These are phyloP conservation scores for Epicauta chinensis DNA, from an alignment of 1,140 invertebrate species.

Conservation along the genomic window DNA sequence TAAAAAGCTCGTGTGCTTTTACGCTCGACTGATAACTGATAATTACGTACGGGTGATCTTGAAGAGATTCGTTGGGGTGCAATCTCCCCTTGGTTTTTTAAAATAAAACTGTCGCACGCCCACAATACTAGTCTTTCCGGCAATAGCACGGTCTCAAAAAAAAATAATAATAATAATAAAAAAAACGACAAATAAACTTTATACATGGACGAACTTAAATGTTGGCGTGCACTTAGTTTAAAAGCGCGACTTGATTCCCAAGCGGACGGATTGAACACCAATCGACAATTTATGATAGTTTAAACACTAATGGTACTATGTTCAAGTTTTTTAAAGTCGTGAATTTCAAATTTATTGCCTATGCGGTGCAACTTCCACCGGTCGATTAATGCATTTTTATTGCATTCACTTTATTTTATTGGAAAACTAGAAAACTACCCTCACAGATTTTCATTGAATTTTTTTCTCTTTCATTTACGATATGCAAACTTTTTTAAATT, in stretches of 20 bases:
- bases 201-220: conserved; percentile 37
- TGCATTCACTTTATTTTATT: conserved; percentile 33
- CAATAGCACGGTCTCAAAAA: conserved; percentile 24
- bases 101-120: conserved; percentile 40
- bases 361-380: conserved; percentile 26
- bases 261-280: conserved; percentile 32
- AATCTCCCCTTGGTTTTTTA: conserved; percentile 25
- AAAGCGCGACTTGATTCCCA: conserved; percentile 32
- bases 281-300: conserved; percentile 40
- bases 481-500: too few relatives aligned
- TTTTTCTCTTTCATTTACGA: too few relatives aligned
- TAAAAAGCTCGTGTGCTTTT: conserved; percentile 38
- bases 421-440: background rate
- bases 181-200: conserved; percentile 41
- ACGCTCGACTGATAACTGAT: conserved; percentile 40
- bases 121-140: conserved; percentile 31
- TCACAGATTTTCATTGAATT: too few relatives aligned
- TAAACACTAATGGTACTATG: conserved; percentile 36
- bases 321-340: conserved; percentile 34
- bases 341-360: conserved; percentile 35
- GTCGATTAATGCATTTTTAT: conserved; percentile 33
- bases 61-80: conserved; percentile 36
- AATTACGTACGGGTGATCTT: conserved; percentile 43
- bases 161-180: too few relatives aligned
- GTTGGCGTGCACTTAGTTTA: conserved; percentile 37